Evolutionary conservation across 2,113 vertebrate genomes (phyloP), one percentile per base, ranked within the genome.

Genomic region (Athene cunicularia): DNA sequence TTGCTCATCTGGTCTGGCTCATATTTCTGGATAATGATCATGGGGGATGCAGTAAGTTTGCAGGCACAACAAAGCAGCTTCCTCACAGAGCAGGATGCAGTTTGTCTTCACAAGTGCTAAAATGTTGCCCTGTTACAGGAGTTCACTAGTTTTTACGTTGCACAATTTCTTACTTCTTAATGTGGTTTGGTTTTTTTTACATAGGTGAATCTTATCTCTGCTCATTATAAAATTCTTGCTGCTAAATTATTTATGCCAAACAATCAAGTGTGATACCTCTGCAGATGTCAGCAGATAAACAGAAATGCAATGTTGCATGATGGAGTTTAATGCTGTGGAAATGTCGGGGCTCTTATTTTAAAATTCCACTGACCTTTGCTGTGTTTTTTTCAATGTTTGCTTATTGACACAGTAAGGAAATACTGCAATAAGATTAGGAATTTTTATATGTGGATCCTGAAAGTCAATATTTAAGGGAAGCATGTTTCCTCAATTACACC

Each of bases 11-110:
- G 55, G 24, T 83, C 55, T 74, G 76, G 98, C 98, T 99, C 98
- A 97, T 98, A 98, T 98, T 99, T 99, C 98, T 98, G 97, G 98
- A 98, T 98, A 98, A 98, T 94, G 97, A 98, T 97, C 97, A 76
- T 49, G 83, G 45, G 94, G 97, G 97, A 95, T 82, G 92, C 93
- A 97, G 81, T 79, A 95, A 97, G 94, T 97, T 95, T 94, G 77
- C 83, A 93, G 76, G 77, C 85, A 95, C 12, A 4, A 52, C 14
- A 86, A 43, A 87, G 39, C 45, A 79, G 80, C 60, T 66, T 83
- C 39, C 55, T 80, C 82, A 37, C n/a, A 82, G 64, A 88, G 71
- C 53, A 62, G 63, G 56, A 88, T 8, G 52, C 76, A 45, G 1
- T 72, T 70, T 79, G 75, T n/a, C 66, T 95, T 92, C 21, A 43